Percentiles rank a stretch among this genome's conserved stretches.
phyloP scores from a whole-genome alignment of 1,140 invertebrate genomes.

The Drosophila lacertosa region DNA sequence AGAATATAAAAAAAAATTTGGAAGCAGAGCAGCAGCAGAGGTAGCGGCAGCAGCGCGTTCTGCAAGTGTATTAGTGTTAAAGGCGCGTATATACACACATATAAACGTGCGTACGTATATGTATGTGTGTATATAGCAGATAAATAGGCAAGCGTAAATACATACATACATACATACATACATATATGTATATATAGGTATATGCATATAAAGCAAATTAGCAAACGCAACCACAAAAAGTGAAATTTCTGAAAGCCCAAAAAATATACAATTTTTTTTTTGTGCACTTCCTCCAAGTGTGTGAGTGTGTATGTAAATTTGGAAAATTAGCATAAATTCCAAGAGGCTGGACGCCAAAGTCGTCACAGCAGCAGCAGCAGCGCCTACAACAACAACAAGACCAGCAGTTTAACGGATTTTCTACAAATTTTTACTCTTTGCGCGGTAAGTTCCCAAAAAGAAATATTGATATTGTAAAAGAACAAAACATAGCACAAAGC shows the following conservation, averaged over 20 bases:
- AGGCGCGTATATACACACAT: slow-evolving; percentile 42
- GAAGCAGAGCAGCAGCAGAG: slow-evolving; percentile 50
- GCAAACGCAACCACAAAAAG: slow-evolving; percentile 49
- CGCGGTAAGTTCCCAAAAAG: slow-evolving; percentile 56
- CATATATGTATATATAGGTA: slow-evolving; percentile 38
- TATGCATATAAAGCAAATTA: slow-evolving; percentile 52
- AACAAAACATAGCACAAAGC: slow-evolving; percentile 9
- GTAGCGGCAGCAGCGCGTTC: slow-evolving; percentile 48
- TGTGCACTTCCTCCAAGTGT: slow-evolving; percentile 28
- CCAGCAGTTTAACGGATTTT: slow-evolving; percentile 69
- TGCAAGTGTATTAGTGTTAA: slow-evolving; percentile 75
- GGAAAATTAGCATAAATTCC: slow-evolving; percentile 61
- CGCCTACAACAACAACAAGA: slow-evolving; percentile 34
- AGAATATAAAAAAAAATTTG: slow-evolving; percentile 47
- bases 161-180: slow-evolving; percentile 30
- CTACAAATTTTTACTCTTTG: slow-evolving; percentile 57
- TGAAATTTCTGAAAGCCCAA: slow-evolving; percentile 56
- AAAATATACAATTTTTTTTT: slow-evolving; percentile 43
- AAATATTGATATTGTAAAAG: not conserved
- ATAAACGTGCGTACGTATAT: slow-evolving; percentile 20
- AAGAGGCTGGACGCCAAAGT: slow-evolving; percentile 51
- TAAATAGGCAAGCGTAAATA: slow-evolving; percentile 50
- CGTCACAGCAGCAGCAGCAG: slow-evolving; percentile 32
- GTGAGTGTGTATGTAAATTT: slow-evolving; percentile 22
- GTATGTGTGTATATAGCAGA: slow-evolving; percentile 25